Evolutionary conservation across 2,113 vertebrate genomes (phyloP).

Genomic region (Acinonyx jubatus): DNA sequence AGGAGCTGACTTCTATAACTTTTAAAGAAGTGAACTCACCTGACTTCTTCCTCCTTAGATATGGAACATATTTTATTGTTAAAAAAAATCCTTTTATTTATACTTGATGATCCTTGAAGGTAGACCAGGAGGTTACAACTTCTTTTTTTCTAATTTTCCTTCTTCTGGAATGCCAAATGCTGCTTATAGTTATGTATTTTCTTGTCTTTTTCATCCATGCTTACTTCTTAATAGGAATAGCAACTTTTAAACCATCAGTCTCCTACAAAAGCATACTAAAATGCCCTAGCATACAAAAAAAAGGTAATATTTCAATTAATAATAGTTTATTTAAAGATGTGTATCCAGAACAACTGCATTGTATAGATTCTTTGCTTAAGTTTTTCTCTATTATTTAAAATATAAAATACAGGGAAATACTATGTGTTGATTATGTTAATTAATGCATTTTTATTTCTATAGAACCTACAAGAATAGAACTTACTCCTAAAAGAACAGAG

Average conservation of each 20-base stretch:
- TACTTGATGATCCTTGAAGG: neutral
- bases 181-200: neutral
- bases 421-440: neutral
- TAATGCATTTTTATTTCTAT: slow-evolving; percentile 76
- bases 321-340: neutral
- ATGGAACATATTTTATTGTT: neutral
- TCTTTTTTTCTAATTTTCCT: neutral
- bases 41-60: neutral
- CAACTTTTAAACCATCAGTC: neutral
- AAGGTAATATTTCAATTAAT: neutral
- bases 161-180: neutral
- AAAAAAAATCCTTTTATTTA: slow-evolving; percentile 22
- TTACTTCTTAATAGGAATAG: neutral
- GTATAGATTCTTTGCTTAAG: neutral
- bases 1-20: neutral
- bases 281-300: neutral
- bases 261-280: neutral
- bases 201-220: neutral
- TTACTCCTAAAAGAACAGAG: slow-evolving; percentile 93
- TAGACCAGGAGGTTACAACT: neutral
- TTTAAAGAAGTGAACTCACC: neutral
- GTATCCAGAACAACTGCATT: neutral
- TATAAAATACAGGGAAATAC: neutral
- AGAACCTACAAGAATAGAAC: slow-evolving; percentile 96
- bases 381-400: neutral